A percentile compares a stretch with the other conserved stretches of the same genome.
These are phyloP conservation scores for Frieseomelitta varia DNA, from an alignment of 1,140 invertebrate species.

Conservation along the genomic window DNA sequence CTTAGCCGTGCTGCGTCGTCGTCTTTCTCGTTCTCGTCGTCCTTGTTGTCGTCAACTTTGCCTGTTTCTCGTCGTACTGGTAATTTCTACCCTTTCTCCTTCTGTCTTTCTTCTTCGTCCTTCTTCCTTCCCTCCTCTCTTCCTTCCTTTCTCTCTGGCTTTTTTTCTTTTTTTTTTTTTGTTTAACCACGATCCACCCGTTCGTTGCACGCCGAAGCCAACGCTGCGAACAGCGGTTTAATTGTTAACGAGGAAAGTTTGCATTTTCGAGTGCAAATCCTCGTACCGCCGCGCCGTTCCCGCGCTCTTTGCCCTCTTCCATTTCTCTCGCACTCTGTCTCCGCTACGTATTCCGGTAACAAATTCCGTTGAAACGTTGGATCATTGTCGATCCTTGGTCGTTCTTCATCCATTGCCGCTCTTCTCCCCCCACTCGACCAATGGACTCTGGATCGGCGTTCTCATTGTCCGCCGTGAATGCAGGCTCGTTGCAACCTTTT, in stretches of 20 bases:
- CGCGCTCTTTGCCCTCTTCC: slow-evolving; percentile 2
- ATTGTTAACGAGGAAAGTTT: slow-evolving; percentile 75
- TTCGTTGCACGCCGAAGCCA: slow-evolving; percentile 19
- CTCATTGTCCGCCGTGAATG: slow-evolving; percentile 50
- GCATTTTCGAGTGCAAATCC: slow-evolving; percentile 57
- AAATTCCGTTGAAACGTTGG: slow-evolving; percentile 48
- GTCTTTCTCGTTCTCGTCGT: slow-evolving; percentile 29
- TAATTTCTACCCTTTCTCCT: slow-evolving; percentile 20
- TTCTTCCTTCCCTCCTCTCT: background rate
- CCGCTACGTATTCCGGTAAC: slow-evolving; percentile 47
- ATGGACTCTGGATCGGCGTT: slow-evolving; percentile 34
- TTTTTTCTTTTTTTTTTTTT: background rate
- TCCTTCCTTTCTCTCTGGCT: background rate
- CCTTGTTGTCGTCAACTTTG: slow-evolving; percentile 7
- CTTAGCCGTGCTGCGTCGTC: slow-evolving; percentile 48
- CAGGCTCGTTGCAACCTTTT: slow-evolving; percentile 35
- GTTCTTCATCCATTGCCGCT: background rate
- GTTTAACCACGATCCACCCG: background rate
- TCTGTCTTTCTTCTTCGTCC: background rate
- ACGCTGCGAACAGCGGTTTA: slow-evolving; percentile 45
- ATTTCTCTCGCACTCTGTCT: background rate
- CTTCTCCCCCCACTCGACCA: background rate
- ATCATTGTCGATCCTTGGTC: slow-evolving; percentile 47
- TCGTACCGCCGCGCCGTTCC: background rate
- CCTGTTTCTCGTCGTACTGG: slow-evolving; percentile 11